These are phyloP conservation scores for Eretmochelys imbricata DNA, from an alignment of 2,113 vertebrate species.

Conservation along the genomic window DNA sequence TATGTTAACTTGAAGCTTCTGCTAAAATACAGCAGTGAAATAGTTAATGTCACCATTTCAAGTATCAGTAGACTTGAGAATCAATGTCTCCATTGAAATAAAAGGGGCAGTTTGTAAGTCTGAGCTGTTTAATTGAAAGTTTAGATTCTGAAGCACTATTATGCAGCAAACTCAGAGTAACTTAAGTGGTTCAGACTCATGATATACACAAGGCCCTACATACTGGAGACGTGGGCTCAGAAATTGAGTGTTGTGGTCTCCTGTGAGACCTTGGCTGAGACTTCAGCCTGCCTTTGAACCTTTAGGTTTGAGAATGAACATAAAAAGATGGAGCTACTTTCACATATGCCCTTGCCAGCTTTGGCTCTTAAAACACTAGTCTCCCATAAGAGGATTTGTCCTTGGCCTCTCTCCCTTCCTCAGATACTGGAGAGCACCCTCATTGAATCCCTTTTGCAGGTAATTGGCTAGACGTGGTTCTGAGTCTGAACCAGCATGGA, in stretches of 20 bases:
- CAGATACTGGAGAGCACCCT: rapidly evolving
- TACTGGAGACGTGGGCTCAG: not conserved
- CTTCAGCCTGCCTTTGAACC: not conserved
- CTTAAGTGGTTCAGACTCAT: not conserved
- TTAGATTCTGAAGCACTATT: not conserved
- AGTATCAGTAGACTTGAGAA: not conserved
- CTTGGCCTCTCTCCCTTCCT: rapidly evolving
- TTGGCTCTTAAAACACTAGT: not conserved
- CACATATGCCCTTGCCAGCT: rapidly evolving
- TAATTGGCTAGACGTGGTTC: rapidly evolving
- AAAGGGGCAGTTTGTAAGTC: not conserved
- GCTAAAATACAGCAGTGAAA: no score
- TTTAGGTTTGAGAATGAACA: not conserved
- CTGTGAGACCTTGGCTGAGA: not conserved
- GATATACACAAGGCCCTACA: rapidly evolving
- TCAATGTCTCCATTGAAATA: not conserved
- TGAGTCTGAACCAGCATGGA: rapidly evolving
- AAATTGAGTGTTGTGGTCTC: rapidly evolving
- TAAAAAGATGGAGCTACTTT: rapidly evolving
- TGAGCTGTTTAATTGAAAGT: not conserved
- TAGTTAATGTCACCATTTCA: not conserved
- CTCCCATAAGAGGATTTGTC: rapidly evolving
- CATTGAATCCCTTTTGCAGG: not conserved
- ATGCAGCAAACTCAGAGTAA: no score
- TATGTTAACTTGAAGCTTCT: not conserved